phyloP scores from a whole-genome alignment of 2,113 vertebrate genomes.

The Manacus vitellinus region DNA sequence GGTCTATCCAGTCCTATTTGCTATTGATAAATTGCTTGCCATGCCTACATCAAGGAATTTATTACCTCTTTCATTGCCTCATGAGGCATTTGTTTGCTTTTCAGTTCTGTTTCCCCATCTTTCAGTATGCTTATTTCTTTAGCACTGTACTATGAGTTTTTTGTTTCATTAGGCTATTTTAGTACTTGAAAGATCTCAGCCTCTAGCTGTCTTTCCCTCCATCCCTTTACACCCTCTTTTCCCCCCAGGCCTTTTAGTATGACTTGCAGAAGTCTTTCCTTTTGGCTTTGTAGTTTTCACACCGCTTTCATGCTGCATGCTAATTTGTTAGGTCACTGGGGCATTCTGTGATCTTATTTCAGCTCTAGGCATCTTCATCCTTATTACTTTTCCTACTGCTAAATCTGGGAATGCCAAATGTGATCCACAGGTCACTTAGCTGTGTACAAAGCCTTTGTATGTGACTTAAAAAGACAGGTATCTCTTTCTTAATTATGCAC shows the following conservation, averaged over 20 bases:
- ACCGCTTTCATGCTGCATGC: not conserved
- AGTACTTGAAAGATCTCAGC: not conserved
- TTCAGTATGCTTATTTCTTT: not conserved
- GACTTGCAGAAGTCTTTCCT: not conserved
- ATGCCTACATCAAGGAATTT: not conserved
- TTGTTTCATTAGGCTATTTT: not conserved
- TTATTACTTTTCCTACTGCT: not conserved
- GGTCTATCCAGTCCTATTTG: not conserved
- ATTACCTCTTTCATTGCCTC: not conserved
- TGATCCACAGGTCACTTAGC: not conserved
- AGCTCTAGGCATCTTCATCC: not conserved
- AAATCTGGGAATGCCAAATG: not conserved
- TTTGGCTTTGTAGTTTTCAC: slow-evolving; percentile 2
- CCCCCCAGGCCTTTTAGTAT: not conserved
- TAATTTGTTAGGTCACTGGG: slow-evolving; percentile 12
- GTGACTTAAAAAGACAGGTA: not conserved
- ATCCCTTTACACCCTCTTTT: not conserved
- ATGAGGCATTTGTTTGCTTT: not conserved
- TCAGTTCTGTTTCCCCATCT: not conserved
- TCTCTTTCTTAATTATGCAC: not conserved
- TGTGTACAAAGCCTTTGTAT: not conserved
- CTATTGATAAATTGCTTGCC: not conserved
- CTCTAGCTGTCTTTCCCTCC: not conserved
- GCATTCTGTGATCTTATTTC: not conserved
- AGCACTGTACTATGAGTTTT: not conserved